These are phyloP conservation scores for Thunnus albacares DNA, from an alignment of 2,797 vertebrate species.

Conservation along the genomic window DNA sequence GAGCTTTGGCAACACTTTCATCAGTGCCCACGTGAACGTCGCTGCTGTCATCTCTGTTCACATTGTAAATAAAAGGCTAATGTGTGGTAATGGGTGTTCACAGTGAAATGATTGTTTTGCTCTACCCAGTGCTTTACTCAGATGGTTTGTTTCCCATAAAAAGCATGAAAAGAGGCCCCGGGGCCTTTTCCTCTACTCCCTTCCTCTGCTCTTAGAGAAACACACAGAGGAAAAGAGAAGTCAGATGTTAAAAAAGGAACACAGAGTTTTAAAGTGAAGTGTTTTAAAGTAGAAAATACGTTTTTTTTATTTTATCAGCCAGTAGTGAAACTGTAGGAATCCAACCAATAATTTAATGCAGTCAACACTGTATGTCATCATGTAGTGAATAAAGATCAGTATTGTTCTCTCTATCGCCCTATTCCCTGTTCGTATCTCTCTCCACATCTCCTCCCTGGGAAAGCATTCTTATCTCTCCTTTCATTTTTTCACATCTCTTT, in stretches of 20 bases:
- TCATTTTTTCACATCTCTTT: conserved; percentile 1
- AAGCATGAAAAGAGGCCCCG: conserved; percentile 51
- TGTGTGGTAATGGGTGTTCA: conserved; percentile 54
- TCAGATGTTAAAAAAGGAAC: neutral
- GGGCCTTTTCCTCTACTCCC: conserved; percentile 47
- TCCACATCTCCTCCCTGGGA: conserved; percentile 21
- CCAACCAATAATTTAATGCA: neutral
- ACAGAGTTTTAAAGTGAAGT: neutral
- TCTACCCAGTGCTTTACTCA: conserved; percentile 45
- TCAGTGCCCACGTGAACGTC: neutral
- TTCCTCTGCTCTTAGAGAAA: conserved; percentile 41
- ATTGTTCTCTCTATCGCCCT: conserved; percentile 14
- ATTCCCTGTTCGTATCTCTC: conserved; percentile 21
- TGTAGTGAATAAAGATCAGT: neutral
- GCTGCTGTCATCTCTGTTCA: conserved; percentile 1
- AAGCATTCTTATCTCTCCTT: conserved; percentile 31
- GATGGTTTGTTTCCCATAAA: conserved; percentile 62
- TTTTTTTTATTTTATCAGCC: neutral
- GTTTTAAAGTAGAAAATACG: neutral
- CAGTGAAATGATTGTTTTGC: conserved; percentile 71
- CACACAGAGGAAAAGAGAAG: conserved; percentile 18
- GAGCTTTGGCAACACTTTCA: conserved; percentile 1
- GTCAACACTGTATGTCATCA: neutral
- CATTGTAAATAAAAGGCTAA: conserved; percentile 66
- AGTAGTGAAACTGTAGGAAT: neutral